Percentiles rank a stretch among this genome's conserved stretches.
phyloP scores from a whole-genome alignment of 2,797 vertebrate species.

The Acanthopagrus latus region DNA sequence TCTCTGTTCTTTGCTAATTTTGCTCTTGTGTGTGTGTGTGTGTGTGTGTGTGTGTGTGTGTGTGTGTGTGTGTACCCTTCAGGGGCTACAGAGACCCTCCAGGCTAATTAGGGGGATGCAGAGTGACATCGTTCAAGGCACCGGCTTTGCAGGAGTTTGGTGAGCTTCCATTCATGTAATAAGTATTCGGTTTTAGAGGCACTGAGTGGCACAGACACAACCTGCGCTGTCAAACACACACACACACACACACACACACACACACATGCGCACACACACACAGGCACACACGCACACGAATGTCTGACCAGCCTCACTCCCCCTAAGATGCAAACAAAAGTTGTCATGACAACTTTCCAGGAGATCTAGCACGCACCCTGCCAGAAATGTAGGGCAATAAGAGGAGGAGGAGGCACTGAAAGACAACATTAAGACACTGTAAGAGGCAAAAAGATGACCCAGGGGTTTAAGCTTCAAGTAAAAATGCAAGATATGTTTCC shows the following conservation, averaged over 20 bases:
- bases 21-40: constrained; percentile 25
- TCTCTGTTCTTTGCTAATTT: constrained; percentile 49
- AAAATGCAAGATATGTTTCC: constrained; percentile 22
- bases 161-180: constrained; percentile 48
- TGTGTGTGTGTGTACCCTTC: constrained; percentile 33
- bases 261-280: constrained; percentile 2
- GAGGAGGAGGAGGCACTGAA: constrained; percentile 34
- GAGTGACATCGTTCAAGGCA: constrained; percentile 52
- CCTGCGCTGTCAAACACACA: constrained; percentile 6
- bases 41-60: constrained; percentile 21
- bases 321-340: constrained; percentile 70
- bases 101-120: constrained; percentile 68
- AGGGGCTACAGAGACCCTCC: constrained; percentile 50
- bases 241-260: constrained; percentile 17
- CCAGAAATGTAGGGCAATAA: constrained; percentile 60
- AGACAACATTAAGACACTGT: constrained; percentile 51
- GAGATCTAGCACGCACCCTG: constrained; percentile 44
- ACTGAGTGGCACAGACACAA: constrained; percentile 47
- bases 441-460: constrained; percentile 28
- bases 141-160: constrained; percentile 47
- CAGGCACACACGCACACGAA: constrained; percentile 22
- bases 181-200: constrained; percentile 53
- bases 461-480: constrained; percentile 21
- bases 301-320: constrained; percentile 49
- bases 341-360: constrained; percentile 71